Percentiles rank a stretch among this genome's conserved stretches.
phyloP scores from a whole-genome alignment of 2,888 invertebrate species.

The Trissolcus japonicus region DNA sequence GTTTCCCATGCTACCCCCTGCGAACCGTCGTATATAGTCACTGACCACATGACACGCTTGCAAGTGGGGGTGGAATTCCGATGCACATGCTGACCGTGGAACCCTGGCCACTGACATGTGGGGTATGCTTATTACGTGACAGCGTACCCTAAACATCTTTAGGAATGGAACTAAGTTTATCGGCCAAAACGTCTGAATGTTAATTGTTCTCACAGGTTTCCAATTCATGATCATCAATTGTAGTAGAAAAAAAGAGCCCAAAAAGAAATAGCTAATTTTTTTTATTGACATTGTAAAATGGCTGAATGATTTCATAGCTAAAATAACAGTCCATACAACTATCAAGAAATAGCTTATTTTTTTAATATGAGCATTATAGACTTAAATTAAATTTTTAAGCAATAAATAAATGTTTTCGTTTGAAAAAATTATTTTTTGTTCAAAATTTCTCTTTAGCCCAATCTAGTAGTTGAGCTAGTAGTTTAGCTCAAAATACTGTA shows the following conservation, averaged over 20 bases:
- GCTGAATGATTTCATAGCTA: too few species aligned
- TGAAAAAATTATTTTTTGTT: too few species aligned
- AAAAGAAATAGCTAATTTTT: neutral
- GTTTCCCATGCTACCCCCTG: constrained; percentile 75
- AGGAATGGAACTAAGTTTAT: constrained; percentile 40
- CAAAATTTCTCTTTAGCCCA: too few species aligned
- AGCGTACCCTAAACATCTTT: constrained; percentile 44
- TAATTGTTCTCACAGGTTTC: constrained; percentile 13
- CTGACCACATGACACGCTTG: constrained; percentile 71
- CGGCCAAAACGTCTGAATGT: constrained; percentile 15
- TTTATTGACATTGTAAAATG: too few species aligned
- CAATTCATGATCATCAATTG: constrained; percentile 1
- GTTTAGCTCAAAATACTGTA: too few species aligned
- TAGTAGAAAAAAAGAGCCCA: neutral
- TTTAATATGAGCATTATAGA: too few species aligned
- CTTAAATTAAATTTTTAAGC: too few species aligned
- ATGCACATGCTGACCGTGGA: constrained; percentile 69
- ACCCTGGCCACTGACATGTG: constrained; percentile 57
- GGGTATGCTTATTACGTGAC: constrained; percentile 53
- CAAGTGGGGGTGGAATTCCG: constrained; percentile 65
- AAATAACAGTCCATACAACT: too few species aligned
- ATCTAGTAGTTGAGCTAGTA: too few species aligned
- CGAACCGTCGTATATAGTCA: constrained; percentile 64
- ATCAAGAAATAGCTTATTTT: too few species aligned
- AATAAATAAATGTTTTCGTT: too few species aligned